Evolutionary conservation across 2,113 vertebrate species (phyloP).

Genomic region (Serilophus lunatus): DNA sequence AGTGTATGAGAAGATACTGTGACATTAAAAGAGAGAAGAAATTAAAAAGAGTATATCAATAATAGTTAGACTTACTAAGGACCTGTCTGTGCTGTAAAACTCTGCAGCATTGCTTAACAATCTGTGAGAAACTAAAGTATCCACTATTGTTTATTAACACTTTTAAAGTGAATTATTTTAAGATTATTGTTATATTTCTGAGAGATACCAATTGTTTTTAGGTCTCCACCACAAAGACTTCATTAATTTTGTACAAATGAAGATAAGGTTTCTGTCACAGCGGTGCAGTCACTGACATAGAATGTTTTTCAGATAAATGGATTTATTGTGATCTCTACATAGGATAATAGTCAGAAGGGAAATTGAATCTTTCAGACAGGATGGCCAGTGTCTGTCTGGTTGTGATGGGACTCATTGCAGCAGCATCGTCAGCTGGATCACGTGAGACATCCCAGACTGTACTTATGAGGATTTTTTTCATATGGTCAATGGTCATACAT

Average conservation of each 20-base stretch:
- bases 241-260: not conserved
- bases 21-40: not conserved
- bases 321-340: not conserved
- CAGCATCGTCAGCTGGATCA: not conserved
- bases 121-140: not conserved
- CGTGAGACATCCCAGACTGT: not conserved
- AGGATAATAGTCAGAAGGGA: not conserved
- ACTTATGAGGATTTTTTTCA: not conserved
- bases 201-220: not conserved
- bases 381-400: not conserved
- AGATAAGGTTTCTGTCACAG: not conserved
- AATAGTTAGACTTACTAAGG: not conserved
- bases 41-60: not conserved
- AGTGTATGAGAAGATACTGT: not conserved
- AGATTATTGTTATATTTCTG: not conserved
- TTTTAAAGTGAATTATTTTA: not conserved
- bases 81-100: not conserved
- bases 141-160: not conserved
- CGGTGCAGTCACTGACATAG: not conserved
- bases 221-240: not conserved
- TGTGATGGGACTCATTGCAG: not conserved
- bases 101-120: not conserved
- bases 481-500: not conserved
- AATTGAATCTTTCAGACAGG: not conserved
- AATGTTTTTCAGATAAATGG: not conserved